Evolutionary conservation across 2,888 invertebrate genomes (phyloP).

Genomic region (Oegoconia quadripuncta): DNA sequence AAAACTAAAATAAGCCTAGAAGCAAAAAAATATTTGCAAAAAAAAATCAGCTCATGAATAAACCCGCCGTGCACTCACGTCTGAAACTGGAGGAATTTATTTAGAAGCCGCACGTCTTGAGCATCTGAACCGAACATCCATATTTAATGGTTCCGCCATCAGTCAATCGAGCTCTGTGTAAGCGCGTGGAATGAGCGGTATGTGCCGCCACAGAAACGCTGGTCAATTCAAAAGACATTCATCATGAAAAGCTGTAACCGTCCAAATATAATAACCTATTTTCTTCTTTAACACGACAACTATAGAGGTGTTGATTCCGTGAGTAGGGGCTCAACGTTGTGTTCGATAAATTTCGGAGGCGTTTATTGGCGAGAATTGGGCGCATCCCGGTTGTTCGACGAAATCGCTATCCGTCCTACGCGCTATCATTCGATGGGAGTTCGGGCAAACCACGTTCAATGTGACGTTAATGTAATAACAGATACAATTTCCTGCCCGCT

Average conservation of each 20-base stretch:
- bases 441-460: conserved; percentile 50
- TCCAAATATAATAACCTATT: conserved; percentile 42
- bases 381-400: conserved; percentile 75
- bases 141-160: conserved; percentile 42
- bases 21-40: too few species aligned
- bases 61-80: conserved; percentile 23
- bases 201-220: conserved; percentile 48
- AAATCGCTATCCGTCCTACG: conserved; percentile 73
- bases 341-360: conserved; percentile 66
- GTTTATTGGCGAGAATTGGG: conserved; percentile 77
- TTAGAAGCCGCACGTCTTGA: conserved; percentile 32
- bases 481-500: conserved; percentile 43
- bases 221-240: conserved; percentile 55
- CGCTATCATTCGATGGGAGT: conserved; percentile 58
- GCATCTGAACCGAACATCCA: conserved; percentile 39
- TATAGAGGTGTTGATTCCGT: conserved; percentile 57
- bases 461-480: conserved; percentile 51
- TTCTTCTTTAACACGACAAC: conserved; percentile 43
- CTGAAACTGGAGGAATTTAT: conserved; percentile 31
- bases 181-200: conserved; percentile 47
- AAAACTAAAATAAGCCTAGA: conserved; percentile 11
- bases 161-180: conserved; percentile 45
- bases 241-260: conserved; percentile 44
- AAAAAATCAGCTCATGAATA: conserved; percentile 27
- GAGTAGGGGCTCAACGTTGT: conserved; percentile 40